Base-by-base conservation (phyloP, 1,140 invertebrate species). In the Heliconius nattereri region DNA sequence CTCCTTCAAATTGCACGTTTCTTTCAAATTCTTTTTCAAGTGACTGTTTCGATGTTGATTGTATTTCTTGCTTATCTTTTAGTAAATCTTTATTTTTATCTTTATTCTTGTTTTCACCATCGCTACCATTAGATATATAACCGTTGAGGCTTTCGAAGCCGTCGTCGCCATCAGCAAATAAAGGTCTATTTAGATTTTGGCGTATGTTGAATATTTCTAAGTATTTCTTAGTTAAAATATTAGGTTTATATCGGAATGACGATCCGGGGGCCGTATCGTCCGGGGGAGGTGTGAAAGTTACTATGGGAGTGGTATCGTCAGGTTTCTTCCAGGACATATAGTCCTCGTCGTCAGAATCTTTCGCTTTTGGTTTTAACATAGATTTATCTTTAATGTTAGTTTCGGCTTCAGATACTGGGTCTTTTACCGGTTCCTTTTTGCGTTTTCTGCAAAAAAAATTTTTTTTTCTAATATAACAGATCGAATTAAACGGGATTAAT, bases 121-220 rank as follows among this genome's bases (percentile, higher is more conserved):
- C 94, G 80, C 94, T 95, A 73, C 97, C 96, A 90, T 97, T 97
- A 2, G 97, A 97, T 81, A 96, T 97, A 88, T 97, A 97, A 20
- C 97, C 97, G 88, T 97, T 97, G n/a, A 98, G 94, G 88, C 97
- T 98, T 93, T 98, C 97, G 90, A 98, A 98, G 20, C 97, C 97
- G 91, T 98, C 97, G 87, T 98, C 97, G 71, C 97, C 97, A 71
- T 94, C 93, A 26, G 91, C 91, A 23, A 94, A 90, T 49, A 88
- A 85, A 0, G 86, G 82, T 80, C 88, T 87, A 7, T 81, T 81
- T 75, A 87, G 85, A 70, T 89, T 90, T 76, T 90, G 91, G 32
- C 89, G 80, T 32, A 92, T 87, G 80, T 93, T 93, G 76, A 92
- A 92, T 19, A 85, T 91, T 85, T 94, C 93, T 75, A 94, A 84